Conservation (phyloP, 2,113 vertebrate genomes). For the Nyctereutes procyonoides region DNA sequence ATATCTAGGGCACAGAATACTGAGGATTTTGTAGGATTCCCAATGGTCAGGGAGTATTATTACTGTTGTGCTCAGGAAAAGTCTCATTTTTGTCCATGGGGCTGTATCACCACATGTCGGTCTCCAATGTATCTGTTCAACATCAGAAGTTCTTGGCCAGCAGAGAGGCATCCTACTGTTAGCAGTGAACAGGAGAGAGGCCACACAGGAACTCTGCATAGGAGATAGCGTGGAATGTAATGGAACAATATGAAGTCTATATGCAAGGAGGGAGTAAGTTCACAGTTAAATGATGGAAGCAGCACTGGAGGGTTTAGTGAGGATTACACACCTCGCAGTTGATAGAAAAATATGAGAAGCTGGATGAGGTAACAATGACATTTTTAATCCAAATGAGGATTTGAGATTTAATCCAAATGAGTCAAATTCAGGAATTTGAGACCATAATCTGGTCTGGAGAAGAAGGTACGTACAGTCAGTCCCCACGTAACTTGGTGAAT, state of each 20-base stretch:
- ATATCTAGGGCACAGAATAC: background rate
- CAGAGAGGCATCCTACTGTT: background rate
- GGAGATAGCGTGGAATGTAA: background rate
- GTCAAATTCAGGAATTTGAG: constrained; percentile 28
- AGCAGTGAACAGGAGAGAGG: background rate
- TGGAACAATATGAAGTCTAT: background rate
- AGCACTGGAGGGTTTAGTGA: background rate
- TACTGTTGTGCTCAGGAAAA: background rate
- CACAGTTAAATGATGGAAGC: background rate
- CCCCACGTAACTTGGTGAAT: background rate
- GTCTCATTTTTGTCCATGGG: background rate
- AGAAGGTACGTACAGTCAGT: background rate
- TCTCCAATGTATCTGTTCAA: constrained; percentile 26
- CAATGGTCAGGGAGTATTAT: background rate
- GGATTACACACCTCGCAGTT: background rate
- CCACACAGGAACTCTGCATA: background rate
- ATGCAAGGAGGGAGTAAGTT: background rate
- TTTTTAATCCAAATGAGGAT: constrained; percentile 22
- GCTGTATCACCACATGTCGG: background rate
- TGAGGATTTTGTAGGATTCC: background rate
- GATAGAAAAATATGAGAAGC: background rate
- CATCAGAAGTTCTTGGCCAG: background rate
- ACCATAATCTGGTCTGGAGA: background rate
- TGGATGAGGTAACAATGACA: background rate
- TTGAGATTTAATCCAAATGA: background rate